Conservation (phyloP, 1,140 invertebrate genomes). For the Drosophila jambulina region DNA sequence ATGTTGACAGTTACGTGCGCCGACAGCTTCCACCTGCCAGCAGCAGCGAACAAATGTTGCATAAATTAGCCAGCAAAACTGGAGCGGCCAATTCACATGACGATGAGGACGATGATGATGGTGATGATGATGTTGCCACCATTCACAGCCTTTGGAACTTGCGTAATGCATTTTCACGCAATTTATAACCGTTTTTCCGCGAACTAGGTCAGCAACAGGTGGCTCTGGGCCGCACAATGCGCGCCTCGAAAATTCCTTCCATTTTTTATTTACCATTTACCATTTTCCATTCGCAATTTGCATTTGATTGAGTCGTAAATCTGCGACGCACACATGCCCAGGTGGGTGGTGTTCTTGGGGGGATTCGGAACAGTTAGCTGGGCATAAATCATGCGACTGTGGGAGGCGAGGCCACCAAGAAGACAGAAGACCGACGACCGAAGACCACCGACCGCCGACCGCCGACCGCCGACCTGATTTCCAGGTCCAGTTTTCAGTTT, state of each 20-base stretch:
- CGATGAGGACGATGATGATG: conserved; percentile 1
- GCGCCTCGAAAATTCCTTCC: conserved; percentile 49
- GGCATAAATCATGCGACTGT: conserved; percentile 76
- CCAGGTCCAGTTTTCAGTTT: conserved; percentile 76
- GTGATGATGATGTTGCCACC: conserved; percentile 62
- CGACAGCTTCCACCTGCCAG: conserved; percentile 65
- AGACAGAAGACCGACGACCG: conserved; percentile 19
- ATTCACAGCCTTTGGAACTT: conserved; percentile 83
- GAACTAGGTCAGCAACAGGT: conserved; percentile 52
- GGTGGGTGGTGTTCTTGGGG: conserved; percentile 16
- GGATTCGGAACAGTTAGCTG: conserved; percentile 50
- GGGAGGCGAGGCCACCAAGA: conserved; percentile 66
- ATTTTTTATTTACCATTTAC: neutral
- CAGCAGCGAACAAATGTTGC: conserved; percentile 54
- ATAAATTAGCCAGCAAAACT: conserved; percentile 79
- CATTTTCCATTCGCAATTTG: conserved; percentile 57
- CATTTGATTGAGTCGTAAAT: conserved; percentile 83
- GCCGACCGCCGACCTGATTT: conserved; percentile 60
- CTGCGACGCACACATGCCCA: conserved; percentile 66
- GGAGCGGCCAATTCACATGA: conserved; percentile 68
- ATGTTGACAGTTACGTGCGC: conserved; percentile 81
- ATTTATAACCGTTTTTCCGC: conserved; percentile 75
- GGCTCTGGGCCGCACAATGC: conserved; percentile 39
- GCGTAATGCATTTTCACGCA: conserved; percentile 82
- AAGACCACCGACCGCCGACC: conserved; percentile 48